Evolutionary conservation across 1,140 invertebrate species (phyloP).

Genomic region (Bombus consobrinus): DNA sequence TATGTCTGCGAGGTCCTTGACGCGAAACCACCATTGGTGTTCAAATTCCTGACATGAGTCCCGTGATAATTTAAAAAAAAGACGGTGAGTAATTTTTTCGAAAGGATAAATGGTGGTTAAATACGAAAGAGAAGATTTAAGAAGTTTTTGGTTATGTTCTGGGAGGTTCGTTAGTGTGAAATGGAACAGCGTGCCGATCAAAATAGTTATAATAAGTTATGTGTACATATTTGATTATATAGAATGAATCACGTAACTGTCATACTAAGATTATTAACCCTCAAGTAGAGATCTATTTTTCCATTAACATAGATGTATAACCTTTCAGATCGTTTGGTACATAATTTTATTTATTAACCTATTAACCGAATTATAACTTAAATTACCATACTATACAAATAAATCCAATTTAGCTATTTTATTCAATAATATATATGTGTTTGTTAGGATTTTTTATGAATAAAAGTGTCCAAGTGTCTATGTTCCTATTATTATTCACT

Average conservation of each 20-base stretch:
- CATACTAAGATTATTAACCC: not conserved
- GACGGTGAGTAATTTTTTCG: slow-evolving; percentile 19
- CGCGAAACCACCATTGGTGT: slow-evolving; percentile 1
- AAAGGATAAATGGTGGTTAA: not conserved
- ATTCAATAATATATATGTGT: not conserved
- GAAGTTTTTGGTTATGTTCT: not conserved
- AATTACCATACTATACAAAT: not conserved
- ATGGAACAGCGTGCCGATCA: not conserved
- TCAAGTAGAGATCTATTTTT: not conserved
- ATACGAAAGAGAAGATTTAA: not conserved
- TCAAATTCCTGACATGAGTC: slow-evolving; percentile 1
- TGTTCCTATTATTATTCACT: too few species aligned
- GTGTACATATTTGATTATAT: not conserved
- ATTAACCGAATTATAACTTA: not conserved
- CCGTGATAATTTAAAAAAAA: slow-evolving; percentile 2
- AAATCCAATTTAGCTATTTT: not conserved
- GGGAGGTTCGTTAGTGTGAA: not conserved
- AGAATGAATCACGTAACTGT: not conserved
- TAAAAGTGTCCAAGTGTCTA: not conserved
- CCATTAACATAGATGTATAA: not conserved
- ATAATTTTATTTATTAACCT: not conserved
- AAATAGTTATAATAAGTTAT: not conserved
- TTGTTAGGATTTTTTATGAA: not conserved
- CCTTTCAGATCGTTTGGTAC: not conserved
- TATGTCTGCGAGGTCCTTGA: slow-evolving; percentile 28